A percentile compares a stretch with the other conserved stretches of the same genome.
Evolutionary conservation across 1,140 invertebrate genomes (phyloP).

Genomic region (Trachymyrmex septentrionalis): DNA sequence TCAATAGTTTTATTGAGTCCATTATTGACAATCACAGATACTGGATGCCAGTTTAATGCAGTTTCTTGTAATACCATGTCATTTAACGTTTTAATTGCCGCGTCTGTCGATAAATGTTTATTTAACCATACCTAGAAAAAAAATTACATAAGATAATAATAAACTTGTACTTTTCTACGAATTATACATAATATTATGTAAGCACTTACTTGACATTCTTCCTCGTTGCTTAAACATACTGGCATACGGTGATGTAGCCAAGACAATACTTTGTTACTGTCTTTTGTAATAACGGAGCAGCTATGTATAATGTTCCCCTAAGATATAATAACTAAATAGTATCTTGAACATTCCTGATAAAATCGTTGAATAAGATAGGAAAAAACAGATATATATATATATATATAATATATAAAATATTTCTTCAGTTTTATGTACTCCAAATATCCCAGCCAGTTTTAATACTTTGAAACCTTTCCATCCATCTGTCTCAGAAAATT

Average conservation of each 20-base stretch:
- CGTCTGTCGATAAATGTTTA: constrained; percentile 85
- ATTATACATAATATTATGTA: constrained; percentile 35
- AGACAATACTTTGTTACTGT: constrained; percentile 89
- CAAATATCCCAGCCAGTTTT: constrained; percentile 93
- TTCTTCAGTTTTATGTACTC: constrained; percentile 89
- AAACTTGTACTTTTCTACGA: constrained; percentile 7
- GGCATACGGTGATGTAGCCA: constrained; percentile 94
- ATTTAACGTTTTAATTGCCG: constrained; percentile 68
- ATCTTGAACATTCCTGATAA: constrained; percentile 49
- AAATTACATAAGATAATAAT: constrained; percentile 32
- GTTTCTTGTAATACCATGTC: constrained; percentile 78
- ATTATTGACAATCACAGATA: constrained; percentile 91
- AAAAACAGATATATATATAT: constrained; percentile 2
- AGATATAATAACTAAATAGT: constrained; percentile 56
- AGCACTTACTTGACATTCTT: constrained; percentile 87
- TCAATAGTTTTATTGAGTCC: constrained; percentile 90
- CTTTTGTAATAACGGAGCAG: constrained; percentile 93
- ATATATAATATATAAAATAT: too few relatives aligned
- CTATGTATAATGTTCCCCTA: constrained; percentile 89
- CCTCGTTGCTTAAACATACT: constrained; percentile 90
- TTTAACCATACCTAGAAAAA: constrained; percentile 90
- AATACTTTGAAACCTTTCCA: constrained; percentile 90
- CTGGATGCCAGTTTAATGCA: constrained; percentile 89
- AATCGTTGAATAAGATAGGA: constrained; percentile 13
- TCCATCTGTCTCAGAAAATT: constrained; percentile 86